Percentiles rank a stretch among this genome's conserved stretches.
Conservation (phyloP, 2,888 invertebrate genomes). For the Teinopalpus imperialis region DNA sequence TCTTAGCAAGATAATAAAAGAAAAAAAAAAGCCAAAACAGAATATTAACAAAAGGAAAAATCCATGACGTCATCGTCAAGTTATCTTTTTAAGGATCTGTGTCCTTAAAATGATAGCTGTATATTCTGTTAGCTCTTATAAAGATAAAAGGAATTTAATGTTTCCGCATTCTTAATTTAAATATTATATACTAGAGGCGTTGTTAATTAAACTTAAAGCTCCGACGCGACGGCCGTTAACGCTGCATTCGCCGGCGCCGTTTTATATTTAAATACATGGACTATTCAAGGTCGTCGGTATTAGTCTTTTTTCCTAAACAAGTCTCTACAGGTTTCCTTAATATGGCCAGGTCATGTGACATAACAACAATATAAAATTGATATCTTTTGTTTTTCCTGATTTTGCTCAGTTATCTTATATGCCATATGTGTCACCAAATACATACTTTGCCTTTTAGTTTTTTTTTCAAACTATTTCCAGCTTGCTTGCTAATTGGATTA, state of each 20-base stretch:
- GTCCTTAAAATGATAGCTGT: no score
- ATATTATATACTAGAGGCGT: constrained; percentile 4
- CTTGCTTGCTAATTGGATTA: no score
- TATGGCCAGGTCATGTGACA: constrained; percentile 6
- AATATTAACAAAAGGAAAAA: no score
- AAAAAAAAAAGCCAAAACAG: no score
- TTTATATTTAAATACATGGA: constrained; percentile 17
- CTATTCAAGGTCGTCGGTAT: constrained; percentile 21
- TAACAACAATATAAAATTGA: constrained; percentile 4
- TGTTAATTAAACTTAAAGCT: constrained; percentile 18
- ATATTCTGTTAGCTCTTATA: constrained; percentile 6
- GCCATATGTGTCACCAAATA: no score
- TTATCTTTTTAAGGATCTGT: neutral
- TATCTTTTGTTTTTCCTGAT: constrained; percentile 7
- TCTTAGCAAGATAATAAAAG: no score
- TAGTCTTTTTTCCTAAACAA: constrained; percentile 20
- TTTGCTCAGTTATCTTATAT: neutral
- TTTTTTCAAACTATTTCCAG: no score
- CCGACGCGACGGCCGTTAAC: neutral
- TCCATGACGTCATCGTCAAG: no score
- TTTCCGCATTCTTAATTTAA: constrained; percentile 11
- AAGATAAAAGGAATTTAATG: constrained; percentile 2
- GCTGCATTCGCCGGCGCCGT: constrained; percentile 14
- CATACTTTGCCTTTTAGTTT: no score
- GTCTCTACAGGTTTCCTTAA: constrained; percentile 7